Evolutionary conservation across 2,888 invertebrate species (phyloP), one percentile per base, ranked within the genome.

Genomic region (Amblyteles armatorius): DNA sequence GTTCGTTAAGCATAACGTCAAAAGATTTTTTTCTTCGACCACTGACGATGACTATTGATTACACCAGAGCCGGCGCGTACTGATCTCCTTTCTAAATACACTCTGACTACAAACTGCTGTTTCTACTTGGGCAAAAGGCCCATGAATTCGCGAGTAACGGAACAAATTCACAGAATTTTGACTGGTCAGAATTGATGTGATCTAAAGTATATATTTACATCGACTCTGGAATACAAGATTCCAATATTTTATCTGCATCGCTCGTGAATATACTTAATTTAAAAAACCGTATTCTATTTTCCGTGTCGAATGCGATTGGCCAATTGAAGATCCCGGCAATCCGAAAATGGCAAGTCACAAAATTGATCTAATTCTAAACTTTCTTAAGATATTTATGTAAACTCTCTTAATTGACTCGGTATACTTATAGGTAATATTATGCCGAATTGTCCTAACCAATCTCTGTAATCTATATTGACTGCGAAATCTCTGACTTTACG

Each of bases 1-100:
- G 79, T 77, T 82, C 85, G 52, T 82, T 79, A 76, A 77, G 76
- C 69, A 65, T 7, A 22, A 52, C 63, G 69, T 72, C 50, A 65
- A 76, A 79, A 57, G 6, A 77, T 72, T 68, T 73, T 79, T 9
- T 52, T 67, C 36, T 52, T n/a, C 9, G 29, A 69, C 7, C 11
- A 33, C 29, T 33, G n/a, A n/a, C n/a, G 40, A 78, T 65, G 67
- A 33, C 40, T 73, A 77, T 76, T 19, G 69, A 55, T 11, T 40
- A 52, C 7, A 5, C 6, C 6, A n/a, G 19, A 52, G 52, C n/a
- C 19, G 16, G 2, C 19, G 52, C n/a, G n/a, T 52, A 52, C 19
- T 52, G 52, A 52, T 52, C 9, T 50, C n/a, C 16, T 19, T 52
- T 9, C 52, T 52, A 7, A 19, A 52, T 52, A 5, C n/a, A 52